phyloP scores from a whole-genome alignment of 2,888 invertebrate species.

The Pachydiplax longipennis region DNA sequence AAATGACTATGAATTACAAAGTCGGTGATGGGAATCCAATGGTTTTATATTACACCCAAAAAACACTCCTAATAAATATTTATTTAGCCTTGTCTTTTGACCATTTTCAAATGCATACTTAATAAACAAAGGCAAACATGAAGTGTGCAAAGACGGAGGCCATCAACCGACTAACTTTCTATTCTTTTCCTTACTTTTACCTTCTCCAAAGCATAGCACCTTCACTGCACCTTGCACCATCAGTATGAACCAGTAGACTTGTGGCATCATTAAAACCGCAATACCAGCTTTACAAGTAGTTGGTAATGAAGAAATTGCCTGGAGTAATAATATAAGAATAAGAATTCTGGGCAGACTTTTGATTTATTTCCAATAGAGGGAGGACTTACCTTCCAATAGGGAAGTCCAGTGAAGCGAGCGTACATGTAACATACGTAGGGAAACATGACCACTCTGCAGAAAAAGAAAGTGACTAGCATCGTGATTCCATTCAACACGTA shows the following conservation, averaged over 20 bases:
- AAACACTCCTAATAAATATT: background rate
- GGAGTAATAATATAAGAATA: conserved; percentile 51
- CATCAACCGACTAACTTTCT: background rate
- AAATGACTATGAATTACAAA: background rate
- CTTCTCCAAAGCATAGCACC: conserved; percentile 49
- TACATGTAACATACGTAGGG: conserved; percentile 75
- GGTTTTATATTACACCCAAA: background rate
- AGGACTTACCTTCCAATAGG: conserved; percentile 65
- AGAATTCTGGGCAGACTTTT: background rate
- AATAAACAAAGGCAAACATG: background rate
- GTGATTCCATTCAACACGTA: conserved; percentile 76
- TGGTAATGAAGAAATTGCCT: conserved; percentile 71
- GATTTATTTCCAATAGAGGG: background rate
- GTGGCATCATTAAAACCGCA: conserved; percentile 73
- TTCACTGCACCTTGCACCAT: conserved; percentile 72
- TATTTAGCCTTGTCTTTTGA: background rate
- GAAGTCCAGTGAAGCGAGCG: conserved; percentile 64
- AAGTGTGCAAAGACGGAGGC: background rate
- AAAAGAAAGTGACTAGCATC: conserved; percentile 77
- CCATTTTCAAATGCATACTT: background rate
- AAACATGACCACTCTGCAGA: conserved; percentile 76
- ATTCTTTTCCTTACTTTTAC: background rate
- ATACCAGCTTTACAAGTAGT: conserved; percentile 76
- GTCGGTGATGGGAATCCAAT: background rate
- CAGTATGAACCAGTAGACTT: conserved; percentile 81